Evolutionary conservation across 1,140 invertebrate species (phyloP), one percentile per base, ranked within the genome.

Genomic region (Pogonomyrmex barbatus): DNA sequence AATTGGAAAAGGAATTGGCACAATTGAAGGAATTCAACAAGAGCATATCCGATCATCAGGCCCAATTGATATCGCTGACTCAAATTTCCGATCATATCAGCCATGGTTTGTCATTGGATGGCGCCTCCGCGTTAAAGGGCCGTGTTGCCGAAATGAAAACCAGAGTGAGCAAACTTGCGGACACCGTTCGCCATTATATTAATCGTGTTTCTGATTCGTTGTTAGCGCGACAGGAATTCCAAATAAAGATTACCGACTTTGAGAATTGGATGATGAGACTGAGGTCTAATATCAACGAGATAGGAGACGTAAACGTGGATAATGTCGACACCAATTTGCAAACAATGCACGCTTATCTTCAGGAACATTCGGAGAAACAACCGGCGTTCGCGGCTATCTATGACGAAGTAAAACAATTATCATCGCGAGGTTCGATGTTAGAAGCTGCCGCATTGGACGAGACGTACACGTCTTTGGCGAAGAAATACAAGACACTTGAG

Each of bases 251-350:
- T 65, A 96, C 96, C 12, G 97, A 97, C 87, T 98, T 99, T 92
- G 96, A 97, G 67, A 97, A 97, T 71, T 99, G 98, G 98, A 96
- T 99, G 94, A 97, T 97, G 62, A 96, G 97, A 76, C 95, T 98
- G 63, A 96, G 97, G 89, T 95, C 96, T 30, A 97, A 97, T 90
- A 96, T 98, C 30, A 96, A 97, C 60, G 97, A 97, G 89, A 96
- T 98, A 68, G 97, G 97, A 93, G 97, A 98, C 92, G 96, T 98
- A 17, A 96, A 96, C 91, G 95, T 97, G 2, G 97, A 98, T 89
- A 97, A 97, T 92, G 96, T 98, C 2, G 97, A 98, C 87, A 96
- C 96, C 0, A 96, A 96, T 62, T 92, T 98, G n/a, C 97, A 97
- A 89, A 97, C 97, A 3, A 96, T 98, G 76, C 97, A 98, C 90